Percentiles rank a stretch among this genome's conserved stretches.
phyloP scores from a whole-genome alignment of 2,797 vertebrate species.

The Neopelma chrysocephalum region DNA sequence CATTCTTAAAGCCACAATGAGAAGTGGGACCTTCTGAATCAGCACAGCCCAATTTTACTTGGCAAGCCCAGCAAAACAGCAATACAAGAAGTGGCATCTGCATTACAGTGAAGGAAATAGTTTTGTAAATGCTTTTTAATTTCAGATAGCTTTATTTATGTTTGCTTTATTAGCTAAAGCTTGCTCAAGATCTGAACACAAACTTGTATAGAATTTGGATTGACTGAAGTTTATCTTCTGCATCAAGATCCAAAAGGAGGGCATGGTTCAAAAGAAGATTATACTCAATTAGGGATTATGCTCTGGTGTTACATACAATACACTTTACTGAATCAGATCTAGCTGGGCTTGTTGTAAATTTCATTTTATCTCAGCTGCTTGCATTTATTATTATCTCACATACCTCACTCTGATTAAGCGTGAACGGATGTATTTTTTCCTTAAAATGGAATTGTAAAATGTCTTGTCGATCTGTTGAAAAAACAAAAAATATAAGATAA shows the following conservation, averaged over 20 bases:
- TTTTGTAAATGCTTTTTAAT: background rate
- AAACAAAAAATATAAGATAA: slow-evolving; percentile 59
- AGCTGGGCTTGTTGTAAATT: background rate
- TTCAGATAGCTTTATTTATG: background rate
- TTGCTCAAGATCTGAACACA: background rate
- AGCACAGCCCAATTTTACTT: background rate
- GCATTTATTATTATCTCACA: slow-evolving; percentile 36
- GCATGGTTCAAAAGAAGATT: background rate
- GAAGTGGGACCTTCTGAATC: background rate
- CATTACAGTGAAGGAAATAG: background rate
- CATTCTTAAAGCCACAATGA: background rate
- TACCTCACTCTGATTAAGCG: slow-evolving; percentile 79
- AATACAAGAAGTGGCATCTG: background rate
- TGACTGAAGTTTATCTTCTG: background rate
- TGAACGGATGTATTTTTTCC: slow-evolving; percentile 72
- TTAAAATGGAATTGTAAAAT: slow-evolving; percentile 77
- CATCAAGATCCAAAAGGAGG: background rate
- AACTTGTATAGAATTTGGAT: background rate
- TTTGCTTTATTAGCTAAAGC: background rate
- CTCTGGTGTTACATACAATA: background rate
- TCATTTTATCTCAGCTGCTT: background rate
- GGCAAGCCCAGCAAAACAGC: background rate
- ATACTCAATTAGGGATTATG: background rate
- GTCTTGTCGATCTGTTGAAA: slow-evolving; percentile 79
- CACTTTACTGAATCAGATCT: background rate